Evolutionary conservation across 2,888 invertebrate species (phyloP).

Genomic region (Embidobia sp.): DNA sequence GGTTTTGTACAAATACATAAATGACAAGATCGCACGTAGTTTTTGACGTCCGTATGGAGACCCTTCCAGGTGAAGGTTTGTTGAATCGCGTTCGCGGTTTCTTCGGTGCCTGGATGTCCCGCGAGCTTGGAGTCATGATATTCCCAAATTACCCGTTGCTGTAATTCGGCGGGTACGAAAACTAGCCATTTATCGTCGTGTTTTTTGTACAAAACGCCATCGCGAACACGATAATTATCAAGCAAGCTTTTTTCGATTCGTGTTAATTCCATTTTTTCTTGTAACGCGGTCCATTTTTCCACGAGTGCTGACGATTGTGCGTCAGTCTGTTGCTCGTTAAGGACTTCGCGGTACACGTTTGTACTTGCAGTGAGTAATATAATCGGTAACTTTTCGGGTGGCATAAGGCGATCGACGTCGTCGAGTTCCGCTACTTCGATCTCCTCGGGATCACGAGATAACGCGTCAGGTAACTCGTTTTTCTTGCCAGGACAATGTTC

Average conservation of each 20-base stretch:
- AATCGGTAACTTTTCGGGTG: background rate
- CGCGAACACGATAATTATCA: background rate
- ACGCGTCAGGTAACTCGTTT: constrained; percentile 60
- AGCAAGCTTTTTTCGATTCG: constrained; percentile 4
- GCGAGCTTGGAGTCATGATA: constrained; percentile 34
- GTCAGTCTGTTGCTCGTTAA: constrained; percentile 1
- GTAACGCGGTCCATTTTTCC: background rate
- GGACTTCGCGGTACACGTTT: background rate
- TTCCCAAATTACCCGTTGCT: constrained; percentile 2
- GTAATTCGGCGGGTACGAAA: constrained; percentile 6
- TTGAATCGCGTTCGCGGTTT: constrained; percentile 6
- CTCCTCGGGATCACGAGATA: constrained; percentile 37
- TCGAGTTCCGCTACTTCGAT: background rate
- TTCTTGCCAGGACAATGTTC: constrained; percentile 54
- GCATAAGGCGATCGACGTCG: background rate
- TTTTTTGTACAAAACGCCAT: constrained; percentile 1
- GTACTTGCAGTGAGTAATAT: too few relatives aligned
- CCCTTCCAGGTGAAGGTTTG: constrained; percentile 2
- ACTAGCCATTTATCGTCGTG: constrained; percentile 6
- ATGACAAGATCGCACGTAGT: background rate
- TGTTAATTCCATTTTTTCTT: background rate
- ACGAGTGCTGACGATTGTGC: background rate
- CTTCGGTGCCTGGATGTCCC: constrained; percentile 56
- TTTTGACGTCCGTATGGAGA: background rate
- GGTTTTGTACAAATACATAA: constrained; percentile 7